phyloP scores from a whole-genome alignment of 1,140 invertebrate genomes.

The Drosophila nasuta region DNA sequence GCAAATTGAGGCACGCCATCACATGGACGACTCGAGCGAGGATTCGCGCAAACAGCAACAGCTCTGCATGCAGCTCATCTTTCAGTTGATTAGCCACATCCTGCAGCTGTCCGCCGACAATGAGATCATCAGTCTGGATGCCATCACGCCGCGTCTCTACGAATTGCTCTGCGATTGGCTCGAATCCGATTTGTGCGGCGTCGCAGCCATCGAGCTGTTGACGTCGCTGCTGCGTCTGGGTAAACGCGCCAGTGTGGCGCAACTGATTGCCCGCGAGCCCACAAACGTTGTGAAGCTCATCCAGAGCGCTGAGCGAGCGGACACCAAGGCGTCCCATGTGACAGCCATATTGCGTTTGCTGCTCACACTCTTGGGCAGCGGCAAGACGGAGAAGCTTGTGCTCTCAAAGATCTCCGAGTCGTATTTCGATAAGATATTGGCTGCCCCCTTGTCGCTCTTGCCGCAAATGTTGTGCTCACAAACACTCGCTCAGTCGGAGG shows the following conservation, averaged over 20 bases:
- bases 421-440: conserved; percentile 80
- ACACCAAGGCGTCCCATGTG: conserved; percentile 55
- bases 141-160: conserved; percentile 67
- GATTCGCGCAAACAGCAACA: conserved; percentile 84
- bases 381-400: conserved; percentile 76
- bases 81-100: conserved; percentile 63
- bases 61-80: conserved; percentile 67
- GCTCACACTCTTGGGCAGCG: conserved; percentile 57
- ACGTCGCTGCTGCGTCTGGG: conserved; percentile 53
- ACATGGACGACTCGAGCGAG: conserved; percentile 75
- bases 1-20: conserved; percentile 62
- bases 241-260: conserved; percentile 55
- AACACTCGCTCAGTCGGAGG: conserved; percentile 54
- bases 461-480: conserved; percentile 60
- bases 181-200: conserved; percentile 67
- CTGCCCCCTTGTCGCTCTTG: conserved; percentile 49
- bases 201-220: conserved; percentile 67
- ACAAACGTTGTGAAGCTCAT: conserved; percentile 59
- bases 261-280: conserved; percentile 66
- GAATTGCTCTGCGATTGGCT: conserved; percentile 71
- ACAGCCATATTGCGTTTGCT: conserved; percentile 68
- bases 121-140: conserved; percentile 69
- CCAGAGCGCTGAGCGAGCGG: conserved; percentile 60
- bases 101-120: conserved; percentile 56
- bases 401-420: conserved; percentile 77